phyloP scores from a whole-genome alignment of 2,797 vertebrate species.

The Squalus acanthias region DNA sequence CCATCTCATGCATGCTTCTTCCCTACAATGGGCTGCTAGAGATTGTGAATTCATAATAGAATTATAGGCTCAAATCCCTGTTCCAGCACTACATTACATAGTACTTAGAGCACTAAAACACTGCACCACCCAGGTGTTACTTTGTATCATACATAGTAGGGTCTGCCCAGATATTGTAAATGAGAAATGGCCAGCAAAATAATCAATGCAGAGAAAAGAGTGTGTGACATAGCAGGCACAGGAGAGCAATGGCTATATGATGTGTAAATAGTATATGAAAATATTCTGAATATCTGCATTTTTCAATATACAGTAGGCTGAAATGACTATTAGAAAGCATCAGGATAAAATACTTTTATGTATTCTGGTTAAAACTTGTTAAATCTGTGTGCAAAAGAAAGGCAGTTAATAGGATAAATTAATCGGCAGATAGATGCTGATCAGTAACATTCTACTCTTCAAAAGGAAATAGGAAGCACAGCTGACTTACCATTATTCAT shows the following conservation, averaged over 20 bases:
- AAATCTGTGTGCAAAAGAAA: background rate
- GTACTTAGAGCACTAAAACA: background rate
- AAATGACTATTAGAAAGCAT: background rate
- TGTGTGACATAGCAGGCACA: background rate
- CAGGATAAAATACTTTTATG: background rate
- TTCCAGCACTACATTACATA: background rate
- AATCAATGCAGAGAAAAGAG: too few species aligned
- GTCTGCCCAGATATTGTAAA: background rate
- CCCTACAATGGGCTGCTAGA: too few species aligned
- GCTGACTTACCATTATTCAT: background rate
- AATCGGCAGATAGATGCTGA: background rate
- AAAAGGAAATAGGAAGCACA: background rate
- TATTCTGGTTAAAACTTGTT: background rate
- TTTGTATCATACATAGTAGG: background rate
- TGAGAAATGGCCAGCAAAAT: background rate
- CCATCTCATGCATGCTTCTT: background rate
- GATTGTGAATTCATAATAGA: background rate
- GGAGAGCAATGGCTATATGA: background rate
- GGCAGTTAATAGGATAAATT: background rate
- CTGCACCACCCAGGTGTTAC: background rate
- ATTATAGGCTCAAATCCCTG: background rate
- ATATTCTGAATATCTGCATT: background rate
- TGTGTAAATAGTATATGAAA: background rate
- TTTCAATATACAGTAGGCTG: background rate
- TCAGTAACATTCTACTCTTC: background rate